Conservation (phyloP, 2,113 vertebrate genomes). For the Eptatretus burgeri region DNA sequence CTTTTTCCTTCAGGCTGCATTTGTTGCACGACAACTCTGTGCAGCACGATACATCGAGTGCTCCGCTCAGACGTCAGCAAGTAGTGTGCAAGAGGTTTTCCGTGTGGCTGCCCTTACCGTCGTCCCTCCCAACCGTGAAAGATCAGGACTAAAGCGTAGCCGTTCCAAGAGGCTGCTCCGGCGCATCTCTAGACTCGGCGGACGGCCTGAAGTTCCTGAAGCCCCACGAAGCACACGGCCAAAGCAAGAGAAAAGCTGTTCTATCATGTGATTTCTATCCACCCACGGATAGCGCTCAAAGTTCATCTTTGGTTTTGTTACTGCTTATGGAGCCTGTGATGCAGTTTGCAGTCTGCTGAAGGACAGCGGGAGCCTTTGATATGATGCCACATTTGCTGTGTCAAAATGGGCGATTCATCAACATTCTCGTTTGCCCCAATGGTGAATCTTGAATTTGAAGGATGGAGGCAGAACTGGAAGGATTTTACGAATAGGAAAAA, state of each 20-base stretch:
- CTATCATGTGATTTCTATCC: neutral
- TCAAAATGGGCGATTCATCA: no score
- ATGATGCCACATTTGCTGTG: no score
- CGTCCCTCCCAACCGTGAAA: no score
- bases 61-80: neutral
- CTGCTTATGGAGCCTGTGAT: no score
- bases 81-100: slow-evolving; percentile 1
- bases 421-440: no score
- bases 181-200: slow-evolving; percentile 2
- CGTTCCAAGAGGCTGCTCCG: slow-evolving; percentile 2
- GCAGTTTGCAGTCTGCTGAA: no score
- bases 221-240: neutral
- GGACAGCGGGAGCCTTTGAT: no score
- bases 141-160: slow-evolving; percentile 4
- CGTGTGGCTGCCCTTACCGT: slow-evolving; percentile 1
- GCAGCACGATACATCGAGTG: slow-evolving; percentile 4
- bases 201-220: neutral
- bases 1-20: neutral
- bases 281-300: no score
- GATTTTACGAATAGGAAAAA: no score
- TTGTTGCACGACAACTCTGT: neutral
- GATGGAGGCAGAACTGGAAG: no score
- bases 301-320: no score
- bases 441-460: no score
- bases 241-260: slow-evolving; percentile 2